Base-by-base conservation (phyloP, 2,888 invertebrate genomes). In the Subacronicta megacephala region DNA sequence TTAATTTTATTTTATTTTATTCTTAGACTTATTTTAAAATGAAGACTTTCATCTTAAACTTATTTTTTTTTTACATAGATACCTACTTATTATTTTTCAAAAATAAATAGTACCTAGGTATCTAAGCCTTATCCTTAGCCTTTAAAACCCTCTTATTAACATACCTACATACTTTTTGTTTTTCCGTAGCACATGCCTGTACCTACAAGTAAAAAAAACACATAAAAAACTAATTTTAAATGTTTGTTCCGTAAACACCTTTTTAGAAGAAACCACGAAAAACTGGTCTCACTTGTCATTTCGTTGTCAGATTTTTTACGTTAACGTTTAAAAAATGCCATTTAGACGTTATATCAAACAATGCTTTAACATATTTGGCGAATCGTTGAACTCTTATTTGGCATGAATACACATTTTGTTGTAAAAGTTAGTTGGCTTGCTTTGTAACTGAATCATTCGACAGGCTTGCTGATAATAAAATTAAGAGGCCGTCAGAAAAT, bases 231-330 rank as follows among this genome's bases (percentile, higher is more conserved):
- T 40, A 15, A 15, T 31, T 17, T 29, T 33, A 6, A 18, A 2
- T 3, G 7, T 40, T 64, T 60, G 33, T 26, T 45, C 23, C 17
- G n/a, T 58, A 50, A 36, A 33, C 31, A n/a, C 13, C 40, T 31
- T 7, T 6, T 38, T 18, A 0, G 16, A 38, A 18, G n/a, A 38
- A 37, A 12, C 37, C 18, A 7, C 36, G 23, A 37, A 12, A 23
- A 66, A 66, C 52, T 47, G 36, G 67, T 46, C 26, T 20, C 20
- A 36, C 52, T 44, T n/a, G 9, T 52, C 15, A 47, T 38, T 51
- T 18, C 1, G 37, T 52, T 41, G 61, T 16, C 38, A 66, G 23
- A 23, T 10, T 52, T 33, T 16, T 52, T 26, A 15, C n/a, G 40
- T 29, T 37, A 31, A 2, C 5, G 9, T 26, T 23, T 18, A 15